Evolutionary conservation across 2,888 invertebrate species (phyloP).

Genomic region (Orchesellides sinensis): DNA sequence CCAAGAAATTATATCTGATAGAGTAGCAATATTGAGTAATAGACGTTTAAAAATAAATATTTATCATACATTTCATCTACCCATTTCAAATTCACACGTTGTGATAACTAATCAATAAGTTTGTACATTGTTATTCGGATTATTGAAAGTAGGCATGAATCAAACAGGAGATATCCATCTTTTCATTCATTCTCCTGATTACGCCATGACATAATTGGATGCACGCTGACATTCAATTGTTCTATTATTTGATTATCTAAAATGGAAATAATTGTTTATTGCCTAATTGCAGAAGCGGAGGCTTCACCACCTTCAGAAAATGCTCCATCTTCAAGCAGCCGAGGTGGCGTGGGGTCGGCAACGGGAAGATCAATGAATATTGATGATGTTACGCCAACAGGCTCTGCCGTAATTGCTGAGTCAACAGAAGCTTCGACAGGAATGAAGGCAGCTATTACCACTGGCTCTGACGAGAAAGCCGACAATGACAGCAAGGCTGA

Average conservation of each 20-base stretch:
- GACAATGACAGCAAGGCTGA: conserved; percentile 48
- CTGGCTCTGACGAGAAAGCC: background rate
- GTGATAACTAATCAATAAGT: too few relatives aligned
- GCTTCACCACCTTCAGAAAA: conserved; percentile 11
- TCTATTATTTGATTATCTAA: conserved; percentile 1
- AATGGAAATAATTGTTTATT: background rate
- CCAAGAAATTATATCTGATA: too few relatives aligned
- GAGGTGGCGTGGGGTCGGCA: conserved; percentile 50
- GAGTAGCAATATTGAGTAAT: too few relatives aligned
- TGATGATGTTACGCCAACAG: conserved; percentile 49
- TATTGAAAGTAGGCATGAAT: background rate
- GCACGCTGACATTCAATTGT: background rate
- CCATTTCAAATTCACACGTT: too few relatives aligned
- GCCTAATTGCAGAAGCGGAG: conserved; percentile 26
- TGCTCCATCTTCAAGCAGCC: conserved; percentile 21
- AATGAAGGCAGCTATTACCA: background rate
- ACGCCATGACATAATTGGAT: background rate
- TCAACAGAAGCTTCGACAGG: conserved; percentile 39
- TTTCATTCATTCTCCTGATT: conserved; percentile 5
- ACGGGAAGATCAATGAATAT: conserved; percentile 57
- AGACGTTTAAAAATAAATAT: too few relatives aligned
- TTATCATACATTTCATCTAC: too few relatives aligned
- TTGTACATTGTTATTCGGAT: too few relatives aligned
- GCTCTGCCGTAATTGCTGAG: conserved; percentile 29
- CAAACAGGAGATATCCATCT: too few relatives aligned